Evolutionary conservation across 2,888 invertebrate genomes (phyloP).

Genomic region (Morpho achilles): DNA sequence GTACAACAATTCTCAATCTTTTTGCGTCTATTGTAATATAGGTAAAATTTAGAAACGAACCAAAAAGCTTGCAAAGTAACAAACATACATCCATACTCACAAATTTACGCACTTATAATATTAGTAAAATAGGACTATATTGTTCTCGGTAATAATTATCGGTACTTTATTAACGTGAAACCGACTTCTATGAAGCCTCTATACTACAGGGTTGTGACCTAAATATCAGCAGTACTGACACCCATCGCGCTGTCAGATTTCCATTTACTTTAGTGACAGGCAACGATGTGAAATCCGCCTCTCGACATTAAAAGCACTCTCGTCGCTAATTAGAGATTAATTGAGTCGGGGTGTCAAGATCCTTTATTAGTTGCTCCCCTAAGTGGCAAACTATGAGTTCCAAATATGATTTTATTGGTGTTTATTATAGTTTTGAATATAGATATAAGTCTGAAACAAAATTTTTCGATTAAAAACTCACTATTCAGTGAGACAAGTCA

Average conservation of each 20-base stretch:
- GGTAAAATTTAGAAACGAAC: too few species aligned
- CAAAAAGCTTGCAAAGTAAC: too few species aligned
- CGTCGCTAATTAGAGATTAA: constrained; percentile 73
- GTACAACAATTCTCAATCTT: too few species aligned
- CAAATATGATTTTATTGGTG: neutral
- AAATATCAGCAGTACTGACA: constrained; percentile 37
- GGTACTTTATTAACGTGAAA: too few species aligned
- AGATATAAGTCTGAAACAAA: neutral
- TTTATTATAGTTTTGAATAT: neutral
- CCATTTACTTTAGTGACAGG: constrained; percentile 67
- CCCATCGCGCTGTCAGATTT: constrained; percentile 60
- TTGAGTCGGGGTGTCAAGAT: constrained; percentile 62
- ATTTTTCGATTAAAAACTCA: neutral
- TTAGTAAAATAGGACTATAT: too few species aligned
- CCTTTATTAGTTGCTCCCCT: constrained; percentile 46
- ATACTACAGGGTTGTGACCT: constrained; percentile 43
- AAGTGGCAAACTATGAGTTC: constrained; percentile 4
- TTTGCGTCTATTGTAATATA: too few species aligned
- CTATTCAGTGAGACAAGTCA: constrained; percentile 2
- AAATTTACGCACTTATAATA: too few species aligned
- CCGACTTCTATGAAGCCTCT: neutral
- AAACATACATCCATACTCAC: too few species aligned
- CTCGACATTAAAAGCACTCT: constrained; percentile 74
- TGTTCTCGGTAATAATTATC: too few species aligned
- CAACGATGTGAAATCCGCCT: constrained; percentile 64